Evolutionary conservation across 1,140 invertebrate species (phyloP).

Genomic region (Dryas iulia): DNA sequence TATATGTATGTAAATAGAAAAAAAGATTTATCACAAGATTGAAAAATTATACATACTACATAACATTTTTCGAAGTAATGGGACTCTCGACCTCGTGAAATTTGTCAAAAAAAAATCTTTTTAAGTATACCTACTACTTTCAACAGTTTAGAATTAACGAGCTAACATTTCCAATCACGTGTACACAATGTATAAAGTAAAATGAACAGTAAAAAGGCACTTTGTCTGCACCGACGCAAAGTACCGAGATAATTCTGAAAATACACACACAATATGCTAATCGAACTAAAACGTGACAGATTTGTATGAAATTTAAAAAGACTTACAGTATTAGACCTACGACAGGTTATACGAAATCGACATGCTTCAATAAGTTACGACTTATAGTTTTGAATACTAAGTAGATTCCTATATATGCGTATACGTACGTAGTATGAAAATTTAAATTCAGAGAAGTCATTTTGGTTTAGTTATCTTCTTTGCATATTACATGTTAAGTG

Average conservation of each 20-base stretch:
- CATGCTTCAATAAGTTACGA: not conserved
- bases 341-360: not conserved
- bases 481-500: not conserved
- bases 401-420: no score
- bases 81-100: no score
- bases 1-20: no score
- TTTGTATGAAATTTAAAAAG: slow-evolving; percentile 23
- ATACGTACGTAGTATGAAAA: not conserved
- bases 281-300: slow-evolving; percentile 28
- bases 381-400: not conserved
- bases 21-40: no score
- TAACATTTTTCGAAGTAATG: no score
- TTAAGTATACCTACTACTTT: no score
- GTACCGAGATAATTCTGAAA: slow-evolving; percentile 21
- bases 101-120: no score
- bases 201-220: slow-evolving; percentile 29
- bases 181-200: not conserved
- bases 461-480: slow-evolving; percentile 1
- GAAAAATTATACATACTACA: no score
- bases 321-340: not conserved
- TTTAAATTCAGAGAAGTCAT: not conserved
- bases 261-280: slow-evolving; percentile 33
- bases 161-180: no score
- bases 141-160: no score
- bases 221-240: slow-evolving; percentile 30